Conservation (phyloP, 2,888 invertebrate genomes). For the Ligdia adustata region DNA sequence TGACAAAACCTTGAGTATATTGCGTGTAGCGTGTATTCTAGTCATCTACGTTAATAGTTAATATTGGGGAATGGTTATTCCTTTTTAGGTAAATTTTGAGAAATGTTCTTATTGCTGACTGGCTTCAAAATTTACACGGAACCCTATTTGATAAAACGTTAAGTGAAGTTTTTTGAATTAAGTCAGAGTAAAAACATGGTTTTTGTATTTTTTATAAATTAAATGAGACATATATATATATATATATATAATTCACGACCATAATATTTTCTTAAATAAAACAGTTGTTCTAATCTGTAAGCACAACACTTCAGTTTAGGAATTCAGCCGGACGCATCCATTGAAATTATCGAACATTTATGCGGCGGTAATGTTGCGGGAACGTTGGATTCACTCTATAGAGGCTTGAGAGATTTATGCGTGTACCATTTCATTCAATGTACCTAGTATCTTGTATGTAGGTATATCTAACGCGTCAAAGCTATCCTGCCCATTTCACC, state of each 20-base stretch:
- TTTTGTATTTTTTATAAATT: too few species aligned
- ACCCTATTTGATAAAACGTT: too few species aligned
- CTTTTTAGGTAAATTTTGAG: slow-evolving; percentile 6
- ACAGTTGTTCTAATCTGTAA: slow-evolving; percentile 34
- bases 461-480: slow-evolving; percentile 38
- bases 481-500: slow-evolving; percentile 46
- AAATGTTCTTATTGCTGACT: too few species aligned
- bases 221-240: too few species aligned
- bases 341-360: slow-evolving; percentile 62
- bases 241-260: too few species aligned
- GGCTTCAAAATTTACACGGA: too few species aligned
- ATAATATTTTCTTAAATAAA: too few species aligned
- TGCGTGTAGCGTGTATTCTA: slow-evolving; percentile 9
- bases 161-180: too few species aligned
- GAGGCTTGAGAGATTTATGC: slow-evolving; percentile 55
- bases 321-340: slow-evolving; percentile 50
- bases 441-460: slow-evolving; percentile 53
- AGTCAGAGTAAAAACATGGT: too few species aligned
- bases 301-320: slow-evolving; percentile 52
- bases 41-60: slow-evolving; percentile 13
- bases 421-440: slow-evolving; percentile 55
- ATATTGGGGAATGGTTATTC: slow-evolving; percentile 4
- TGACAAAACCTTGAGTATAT: slow-evolving; percentile 14
- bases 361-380: slow-evolving; percentile 52
- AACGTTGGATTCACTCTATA: slow-evolving; percentile 54